Conservation (phyloP, 2,797 vertebrate species). For the Capromys pilorides region DNA sequence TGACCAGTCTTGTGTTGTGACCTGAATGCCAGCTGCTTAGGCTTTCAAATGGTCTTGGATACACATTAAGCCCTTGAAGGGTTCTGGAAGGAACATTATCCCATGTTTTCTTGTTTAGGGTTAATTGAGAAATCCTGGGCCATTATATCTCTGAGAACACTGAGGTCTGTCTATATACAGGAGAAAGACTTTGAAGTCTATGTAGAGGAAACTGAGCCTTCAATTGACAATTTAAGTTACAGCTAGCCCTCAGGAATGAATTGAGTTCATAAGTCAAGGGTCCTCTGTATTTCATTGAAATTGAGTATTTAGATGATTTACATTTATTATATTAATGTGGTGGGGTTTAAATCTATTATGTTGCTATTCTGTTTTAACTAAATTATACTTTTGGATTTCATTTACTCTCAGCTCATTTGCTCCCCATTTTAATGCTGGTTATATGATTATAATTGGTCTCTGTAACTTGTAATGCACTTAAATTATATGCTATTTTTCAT, state of each 20-base stretch:
- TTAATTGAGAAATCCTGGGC: neutral
- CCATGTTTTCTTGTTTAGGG: neutral
- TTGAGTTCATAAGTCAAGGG: neutral
- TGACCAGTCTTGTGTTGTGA: neutral
- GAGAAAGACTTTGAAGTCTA: neutral
- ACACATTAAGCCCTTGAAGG: neutral
- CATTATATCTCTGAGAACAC: neutral
- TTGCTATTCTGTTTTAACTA: constrained; percentile 14
- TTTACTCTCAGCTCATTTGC: neutral
- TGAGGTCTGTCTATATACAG: neutral
- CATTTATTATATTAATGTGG: neutral
- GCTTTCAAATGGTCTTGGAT: neutral
- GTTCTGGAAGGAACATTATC: neutral
- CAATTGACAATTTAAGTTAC: neutral
- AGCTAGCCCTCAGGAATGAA: neutral
- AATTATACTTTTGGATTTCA: neutral
- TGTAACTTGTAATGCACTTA: neutral
- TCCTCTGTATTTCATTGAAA: neutral
- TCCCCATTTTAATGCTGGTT: neutral
- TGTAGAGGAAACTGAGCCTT: neutral
- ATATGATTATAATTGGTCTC: neutral
- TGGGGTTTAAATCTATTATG: neutral
- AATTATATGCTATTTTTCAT: neutral
- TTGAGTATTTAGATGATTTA: constrained; percentile 3
- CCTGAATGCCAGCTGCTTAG: neutral